Conservation (phyloP, 2,797 vertebrate genomes). For the Cyprinella venusta region DNA sequence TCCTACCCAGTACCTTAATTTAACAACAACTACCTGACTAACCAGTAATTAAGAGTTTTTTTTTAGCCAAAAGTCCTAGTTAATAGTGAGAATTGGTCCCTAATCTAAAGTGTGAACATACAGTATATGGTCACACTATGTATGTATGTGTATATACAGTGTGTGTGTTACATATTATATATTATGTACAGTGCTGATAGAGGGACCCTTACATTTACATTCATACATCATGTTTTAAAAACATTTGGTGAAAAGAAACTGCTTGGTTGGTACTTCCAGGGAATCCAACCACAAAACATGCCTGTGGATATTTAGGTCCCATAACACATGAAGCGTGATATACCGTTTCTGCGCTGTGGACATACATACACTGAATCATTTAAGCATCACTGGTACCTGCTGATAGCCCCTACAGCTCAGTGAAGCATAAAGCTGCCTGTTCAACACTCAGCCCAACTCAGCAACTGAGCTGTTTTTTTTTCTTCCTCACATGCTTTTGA, state of each 20-base stretch:
- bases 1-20: neutral
- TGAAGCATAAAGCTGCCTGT: constrained; percentile 17
- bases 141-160: too few species aligned
- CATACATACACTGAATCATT: constrained; percentile 18
- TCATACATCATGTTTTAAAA: neutral
- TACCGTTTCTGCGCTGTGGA: constrained; percentile 1
- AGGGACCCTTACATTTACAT: neutral
- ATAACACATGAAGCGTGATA: constrained; percentile 17
- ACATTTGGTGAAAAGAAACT: neutral
- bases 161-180: neutral
- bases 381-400: constrained; percentile 38
- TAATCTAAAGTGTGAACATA: neutral
- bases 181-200: neutral
- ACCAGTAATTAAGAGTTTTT: neutral
- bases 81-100: neutral
- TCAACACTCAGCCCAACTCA: constrained; percentile 30
- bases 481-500: constrained; percentile 24
- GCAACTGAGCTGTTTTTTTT: constrained; percentile 22
- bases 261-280: neutral
- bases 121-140: too few species aligned
- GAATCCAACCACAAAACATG: constrained; percentile 4
- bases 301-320: constrained; percentile 18
- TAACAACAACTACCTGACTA: neutral
- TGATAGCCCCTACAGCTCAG: constrained; percentile 42
- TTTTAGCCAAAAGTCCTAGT: neutral